These are phyloP conservation scores for Danionella dracula DNA, from an alignment of 2,797 vertebrate genomes.

Conservation along the genomic window DNA sequence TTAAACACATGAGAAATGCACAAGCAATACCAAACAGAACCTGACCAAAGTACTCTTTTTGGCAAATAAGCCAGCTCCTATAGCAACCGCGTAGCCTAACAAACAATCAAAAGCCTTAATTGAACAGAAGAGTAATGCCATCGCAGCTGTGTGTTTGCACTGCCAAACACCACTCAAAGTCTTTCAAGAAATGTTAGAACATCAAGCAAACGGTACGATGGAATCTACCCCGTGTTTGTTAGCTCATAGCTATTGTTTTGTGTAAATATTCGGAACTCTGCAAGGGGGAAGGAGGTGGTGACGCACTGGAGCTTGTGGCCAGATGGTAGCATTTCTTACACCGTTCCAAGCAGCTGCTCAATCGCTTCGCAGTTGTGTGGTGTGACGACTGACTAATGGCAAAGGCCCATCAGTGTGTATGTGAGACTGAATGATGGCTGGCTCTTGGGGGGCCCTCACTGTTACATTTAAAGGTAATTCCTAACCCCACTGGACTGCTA, in stretches of 20 bases:
- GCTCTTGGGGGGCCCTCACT: not conserved
- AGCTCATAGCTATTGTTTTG: slow-evolving; percentile 9
- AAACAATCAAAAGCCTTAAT: not conserved
- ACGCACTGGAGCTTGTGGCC: slow-evolving; percentile 27
- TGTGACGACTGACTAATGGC: slow-evolving; percentile 48
- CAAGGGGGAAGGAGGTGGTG: slow-evolving; percentile 22
- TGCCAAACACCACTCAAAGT: not conserved
- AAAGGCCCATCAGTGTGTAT: slow-evolving; percentile 25
- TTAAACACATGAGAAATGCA: not conserved
- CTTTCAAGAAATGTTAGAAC: slow-evolving; percentile 3
- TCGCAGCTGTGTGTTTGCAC: not conserved
- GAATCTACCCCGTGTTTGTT: not conserved
- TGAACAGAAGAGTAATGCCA: not conserved
- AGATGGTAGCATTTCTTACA: slow-evolving; percentile 39
- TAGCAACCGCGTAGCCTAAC: not conserved
- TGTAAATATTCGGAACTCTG: slow-evolving; percentile 10
- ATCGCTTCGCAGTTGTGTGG: slow-evolving; percentile 32
- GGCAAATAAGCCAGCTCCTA: not conserved
- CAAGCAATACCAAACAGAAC: too few species aligned
- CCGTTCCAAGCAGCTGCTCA: slow-evolving; percentile 39
- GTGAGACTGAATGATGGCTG: slow-evolving; percentile 17
- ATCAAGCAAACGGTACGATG: slow-evolving; percentile 1
- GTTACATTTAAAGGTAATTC: slow-evolving; percentile 26
- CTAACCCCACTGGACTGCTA: slow-evolving; percentile 23
- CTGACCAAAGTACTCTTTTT: not conserved